Base-by-base conservation (phyloP, 2,888 invertebrate species). In the Priocnemis perturbator region DNA sequence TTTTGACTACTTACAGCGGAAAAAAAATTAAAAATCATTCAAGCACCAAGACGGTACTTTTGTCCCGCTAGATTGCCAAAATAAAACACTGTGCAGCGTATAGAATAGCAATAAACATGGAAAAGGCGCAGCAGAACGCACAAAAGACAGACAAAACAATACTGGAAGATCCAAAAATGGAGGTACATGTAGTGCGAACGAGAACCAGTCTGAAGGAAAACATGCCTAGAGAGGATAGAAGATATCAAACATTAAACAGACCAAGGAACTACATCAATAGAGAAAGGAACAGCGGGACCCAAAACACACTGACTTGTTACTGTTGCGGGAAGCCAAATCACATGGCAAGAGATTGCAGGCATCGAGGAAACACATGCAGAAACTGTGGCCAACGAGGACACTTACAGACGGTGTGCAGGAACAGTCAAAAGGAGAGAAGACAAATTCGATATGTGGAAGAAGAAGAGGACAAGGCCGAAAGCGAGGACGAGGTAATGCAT, bases 311-410 rank as follows among this genome's bases (percentile, higher is more conserved):
- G 5, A 58, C 30, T 30, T 65, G 72, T 64, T 37, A 47, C 20
- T 61, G 75, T 69, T 56, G 67, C 23, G 67, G 67, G 15, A 59
- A 59, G 11, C 15, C 14, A 20, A 64, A 64, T 23, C 64, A 64
- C 37, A 44, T 17, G 7, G 21, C 64, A 2, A 44, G 26, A 15
- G 57, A 59, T 4, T 58, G 58, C 26, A n/a, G 44, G 26, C 44
- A 59, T 11, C n/a, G 44, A 21, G 19, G 15, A 15, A 19, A 23
- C 57, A 64, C 23, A 26, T 64, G 64, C 26, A 58, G 26, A 17
- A 14, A 15, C 15, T 64, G 64, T 21, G 26, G 59, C n/a, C 11
- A 45, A 19, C n/a, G 48, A 50, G 64, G 64, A 3, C 64, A 64
- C 26, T 19, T 64, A 44, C 45, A 45, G 44, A 21, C 7, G 15